Evolutionary conservation across 2,113 vertebrate species (phyloP), one percentile per base, ranked within the genome.

Genomic region (Acinonyx jubatus): DNA sequence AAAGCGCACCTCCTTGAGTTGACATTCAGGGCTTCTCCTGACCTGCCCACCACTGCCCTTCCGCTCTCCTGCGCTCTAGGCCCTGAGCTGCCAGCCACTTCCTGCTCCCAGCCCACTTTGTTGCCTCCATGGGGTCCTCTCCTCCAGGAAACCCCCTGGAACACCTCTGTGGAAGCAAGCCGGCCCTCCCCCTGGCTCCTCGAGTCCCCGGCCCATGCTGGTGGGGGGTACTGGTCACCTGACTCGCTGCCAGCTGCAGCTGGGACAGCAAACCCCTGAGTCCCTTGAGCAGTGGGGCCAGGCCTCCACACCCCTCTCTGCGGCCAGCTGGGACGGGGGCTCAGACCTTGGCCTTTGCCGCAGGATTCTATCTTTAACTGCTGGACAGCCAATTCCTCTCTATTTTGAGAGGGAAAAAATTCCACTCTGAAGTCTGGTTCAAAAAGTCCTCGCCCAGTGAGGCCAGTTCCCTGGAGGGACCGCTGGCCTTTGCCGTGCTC

Each of bases 281-380:
- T 31, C 29, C 33, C 33, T 10, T 0, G 95, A 86, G 68, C 57
- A 2, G 38, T 0, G 0, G 48, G 23, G 16, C 41, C 5, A 0
- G 36, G 13, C 61, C 55, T 23, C 90, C 79, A 66, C 69, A 12
- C 76, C 85, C 66, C 12, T 50, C 33, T 36, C 48, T n/a, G 8
- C 0, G 29, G 94, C 73, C 66, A 57, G 79, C n/a, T 38, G n/a
- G 57, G 91, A 74, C 48, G 29, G 84, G 79, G 66, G 29, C 10
- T 15, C 83, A 90, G 83, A 87, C 55, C 85, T 97, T 83, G 97
- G 97, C 94, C 89, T 98, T 98, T 81, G 97, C 98, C 97, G 86
- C 96, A 94, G 96, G 80, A 89, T 69, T 98, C 98, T 99, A 98
- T 99, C 98, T 99, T 98, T 98, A 98, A 98, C 98, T 97, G 29